Percentiles rank a stretch among this genome's conserved stretches.
These are phyloP conservation scores for Ptychodera flava DNA, from an alignment of 35 echinoderm and acorn worm genomes.

Conservation along the genomic window DNA sequence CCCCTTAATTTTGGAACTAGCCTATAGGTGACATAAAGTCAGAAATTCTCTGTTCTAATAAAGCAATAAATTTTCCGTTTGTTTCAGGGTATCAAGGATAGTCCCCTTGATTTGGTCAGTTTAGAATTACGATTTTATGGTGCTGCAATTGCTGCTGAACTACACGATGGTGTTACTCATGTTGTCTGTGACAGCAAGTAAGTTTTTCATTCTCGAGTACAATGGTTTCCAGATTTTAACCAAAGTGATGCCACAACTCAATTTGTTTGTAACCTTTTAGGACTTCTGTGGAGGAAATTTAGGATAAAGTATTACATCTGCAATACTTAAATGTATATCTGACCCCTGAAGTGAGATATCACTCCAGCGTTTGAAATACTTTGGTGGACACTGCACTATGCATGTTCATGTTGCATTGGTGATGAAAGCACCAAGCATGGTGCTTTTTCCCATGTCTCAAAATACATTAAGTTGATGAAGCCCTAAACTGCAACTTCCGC, in stretches of 20 bases:
- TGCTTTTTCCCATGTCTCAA: no score
- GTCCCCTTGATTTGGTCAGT: slow-evolving; percentile 70
- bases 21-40: no score
- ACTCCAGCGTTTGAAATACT: no score
- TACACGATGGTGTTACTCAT: slow-evolving; percentile 63
- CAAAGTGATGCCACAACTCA: background rate
- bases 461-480: no score
- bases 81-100: slow-evolving; percentile 77
- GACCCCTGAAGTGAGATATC: no score
- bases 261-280: background rate
- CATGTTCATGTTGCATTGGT: no score
- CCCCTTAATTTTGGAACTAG: no score
- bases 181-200: slow-evolving; percentile 76
- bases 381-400: no score
- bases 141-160: slow-evolving; percentile 24
- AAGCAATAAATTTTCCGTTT: no score
- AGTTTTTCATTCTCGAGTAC: background rate
- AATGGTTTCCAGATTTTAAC: background rate
- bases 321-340: background rate
- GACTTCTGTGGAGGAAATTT: background rate
- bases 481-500: no score
- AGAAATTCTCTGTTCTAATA: no score
- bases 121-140: slow-evolving; percentile 92
- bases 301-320: background rate
- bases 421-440: no score